Conservation (phyloP, 92 coral and sea anemone genomes). For the Actinernus sp. region DNA sequence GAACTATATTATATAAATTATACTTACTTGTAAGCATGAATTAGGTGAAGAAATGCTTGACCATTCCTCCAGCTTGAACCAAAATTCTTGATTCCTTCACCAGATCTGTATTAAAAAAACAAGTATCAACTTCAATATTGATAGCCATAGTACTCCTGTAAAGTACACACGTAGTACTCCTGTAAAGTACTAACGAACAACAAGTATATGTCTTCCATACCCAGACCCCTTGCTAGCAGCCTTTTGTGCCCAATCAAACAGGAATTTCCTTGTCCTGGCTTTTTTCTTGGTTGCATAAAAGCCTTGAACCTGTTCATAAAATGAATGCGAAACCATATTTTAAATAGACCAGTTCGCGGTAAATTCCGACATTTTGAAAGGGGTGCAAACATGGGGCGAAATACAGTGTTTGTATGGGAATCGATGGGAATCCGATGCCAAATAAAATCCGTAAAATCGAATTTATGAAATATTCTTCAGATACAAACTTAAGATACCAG, state of each 20-base stretch:
- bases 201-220: slow-evolving; percentile 19
- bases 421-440: too few species aligned
- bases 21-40: slow-evolving; percentile 79
- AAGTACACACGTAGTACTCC: not conserved
- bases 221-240: slow-evolving; percentile 70
- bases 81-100: slow-evolving; percentile 77
- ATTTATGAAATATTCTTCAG: too few species aligned
- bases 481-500: too few species aligned
- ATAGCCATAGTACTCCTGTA: too few species aligned
- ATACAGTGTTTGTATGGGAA: too few species aligned
- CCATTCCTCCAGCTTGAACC: slow-evolving; percentile 85
- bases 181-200: not conserved
- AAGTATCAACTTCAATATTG: too few species aligned
- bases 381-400: too few species aligned
- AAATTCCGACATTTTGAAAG: too few species aligned
- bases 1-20: not conserved
- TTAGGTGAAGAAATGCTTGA: slow-evolving; percentile 75
- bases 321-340: too few species aligned
- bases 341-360: too few species aligned
- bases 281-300: slow-evolving; percentile 77
- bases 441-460: too few species aligned
- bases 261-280: slow-evolving; percentile 76
- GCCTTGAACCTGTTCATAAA: slow-evolving; percentile 87
- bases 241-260: slow-evolving; percentile 88
- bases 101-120: slow-evolving; percentile 20